Percentiles rank a stretch among this genome's conserved stretches.
Evolutionary conservation across 2,888 invertebrate genomes (phyloP).

Genomic region (Coronaproctus castanopsis): DNA sequence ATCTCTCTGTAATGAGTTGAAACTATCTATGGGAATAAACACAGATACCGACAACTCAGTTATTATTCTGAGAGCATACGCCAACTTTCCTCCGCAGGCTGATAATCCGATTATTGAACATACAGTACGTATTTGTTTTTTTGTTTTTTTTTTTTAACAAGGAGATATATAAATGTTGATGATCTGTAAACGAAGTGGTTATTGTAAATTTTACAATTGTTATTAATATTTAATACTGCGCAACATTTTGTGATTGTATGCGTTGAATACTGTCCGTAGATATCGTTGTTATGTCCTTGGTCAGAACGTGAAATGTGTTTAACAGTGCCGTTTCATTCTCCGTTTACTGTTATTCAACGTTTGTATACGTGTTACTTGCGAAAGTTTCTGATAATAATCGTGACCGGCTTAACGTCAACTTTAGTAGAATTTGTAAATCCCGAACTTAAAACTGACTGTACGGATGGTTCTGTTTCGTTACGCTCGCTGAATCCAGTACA

Average conservation of each 20-base stretch:
- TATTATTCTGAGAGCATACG: constrained; percentile 37
- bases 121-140: constrained; percentile 28
- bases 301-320: constrained; percentile 34
- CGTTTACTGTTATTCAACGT: constrained; percentile 42
- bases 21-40: not conserved
- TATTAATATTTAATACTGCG: too few species aligned
- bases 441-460: not conserved
- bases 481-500: constrained; percentile 2
- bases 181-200: too few species aligned
- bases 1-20: not conserved
- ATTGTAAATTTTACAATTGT: not conserved
- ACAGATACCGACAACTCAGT: constrained; percentile 26
- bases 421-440: constrained; percentile 24
- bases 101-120: constrained; percentile 50
- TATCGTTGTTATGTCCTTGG: constrained; percentile 65
- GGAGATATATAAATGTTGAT: too few species aligned
- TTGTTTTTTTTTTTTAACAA: not conserved
- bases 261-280: too few species aligned
- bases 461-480: not conserved
- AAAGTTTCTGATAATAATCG: constrained; percentile 64
- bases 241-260: too few species aligned
- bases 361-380: constrained; percentile 64
- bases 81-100: constrained; percentile 50
- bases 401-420: constrained; percentile 35
- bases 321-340: constrained; percentile 43